Conservation (phyloP, 2,888 invertebrate genomes). For the Pseudococcus jackbeardsleyi region DNA sequence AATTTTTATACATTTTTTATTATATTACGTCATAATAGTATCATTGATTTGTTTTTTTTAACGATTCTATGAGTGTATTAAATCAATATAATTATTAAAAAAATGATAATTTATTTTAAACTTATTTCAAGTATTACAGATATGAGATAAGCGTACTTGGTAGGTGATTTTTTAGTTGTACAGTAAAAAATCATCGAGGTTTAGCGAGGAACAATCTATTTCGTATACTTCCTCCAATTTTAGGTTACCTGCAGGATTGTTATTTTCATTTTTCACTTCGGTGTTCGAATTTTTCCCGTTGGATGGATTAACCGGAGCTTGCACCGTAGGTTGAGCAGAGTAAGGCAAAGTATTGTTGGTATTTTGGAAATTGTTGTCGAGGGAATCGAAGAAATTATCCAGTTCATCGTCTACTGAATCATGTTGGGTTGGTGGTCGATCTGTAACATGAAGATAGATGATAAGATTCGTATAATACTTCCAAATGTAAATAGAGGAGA, state of each 20-base stretch:
- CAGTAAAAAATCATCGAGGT: conserved; percentile 7
- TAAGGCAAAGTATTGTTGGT: not conserved
- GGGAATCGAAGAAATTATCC: not conserved
- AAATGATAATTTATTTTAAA: not conserved
- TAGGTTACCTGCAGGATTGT: not conserved
- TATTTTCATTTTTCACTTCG: not conserved
- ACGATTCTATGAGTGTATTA: not conserved
- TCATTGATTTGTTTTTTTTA: conserved; percentile 6
- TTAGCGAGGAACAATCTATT: not conserved
- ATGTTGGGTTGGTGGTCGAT: not conserved
- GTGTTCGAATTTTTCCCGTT: not conserved
- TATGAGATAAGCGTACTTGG: not conserved
- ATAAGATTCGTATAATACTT: not conserved
- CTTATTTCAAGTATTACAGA: not conserved
- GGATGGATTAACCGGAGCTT: not conserved
- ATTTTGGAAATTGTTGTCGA: not conserved
- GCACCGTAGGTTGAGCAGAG: not conserved
- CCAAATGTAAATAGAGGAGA: not conserved
- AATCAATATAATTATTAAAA: not conserved
- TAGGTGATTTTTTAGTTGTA: not conserved
- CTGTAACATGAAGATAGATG: not conserved
- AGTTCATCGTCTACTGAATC: not conserved
- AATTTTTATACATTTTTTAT: not conserved
- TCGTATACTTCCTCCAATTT: not conserved
- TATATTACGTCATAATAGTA: not conserved